Base-by-base conservation (phyloP, 2,888 invertebrate species). In the Melinaea menophilus region DNA sequence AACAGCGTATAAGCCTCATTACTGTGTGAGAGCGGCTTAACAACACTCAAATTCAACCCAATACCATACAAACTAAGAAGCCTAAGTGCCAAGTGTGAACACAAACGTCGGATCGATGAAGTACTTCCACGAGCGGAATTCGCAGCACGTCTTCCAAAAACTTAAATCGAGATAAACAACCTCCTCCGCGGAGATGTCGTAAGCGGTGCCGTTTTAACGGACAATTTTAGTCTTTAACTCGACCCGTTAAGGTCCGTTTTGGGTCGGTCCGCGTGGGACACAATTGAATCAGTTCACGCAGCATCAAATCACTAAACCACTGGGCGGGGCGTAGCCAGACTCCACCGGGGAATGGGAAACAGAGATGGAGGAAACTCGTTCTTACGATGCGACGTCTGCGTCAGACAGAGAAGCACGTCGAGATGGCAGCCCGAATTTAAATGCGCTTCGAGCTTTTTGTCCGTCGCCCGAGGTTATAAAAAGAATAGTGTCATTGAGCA, bases 231-330 rank as follows among this genome's bases (percentile, higher is more conserved):
- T 83, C 90, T 90, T 86, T 90, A 90, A 83, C 78, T 74, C 80
- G 77, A 84, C 80, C 81, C 62, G 75, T 86, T 90, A 90, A 86
- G 85, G 86, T 79, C 75, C 81, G 80, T 86, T 88, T 88, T 88
- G 74, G 85, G 80, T 77, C 77, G 80, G 75, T 73, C 75, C 75
- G 79, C 72, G 75, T 78, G 79, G 75, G 77, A 82, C 80, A 89
- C 89, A 90, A 90, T 90, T 90, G 90, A 90, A 90, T 90, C 90
- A 90, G 90, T 90, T 90, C 88, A 90, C 90, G 89, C 90, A 90
- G 90, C 90, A 90, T 90, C 90, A 90, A 90, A 90, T 90, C 90
- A 90, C 90, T 90, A 90, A 90, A 90, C 90, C 90, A 85, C 89
- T 87, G 90, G 90, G 90, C 90, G 90, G 90, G 84, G 90, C 89